Evolutionary conservation across 2,113 vertebrate species (phyloP).

Genomic region (Laticauda laticaudata): DNA sequence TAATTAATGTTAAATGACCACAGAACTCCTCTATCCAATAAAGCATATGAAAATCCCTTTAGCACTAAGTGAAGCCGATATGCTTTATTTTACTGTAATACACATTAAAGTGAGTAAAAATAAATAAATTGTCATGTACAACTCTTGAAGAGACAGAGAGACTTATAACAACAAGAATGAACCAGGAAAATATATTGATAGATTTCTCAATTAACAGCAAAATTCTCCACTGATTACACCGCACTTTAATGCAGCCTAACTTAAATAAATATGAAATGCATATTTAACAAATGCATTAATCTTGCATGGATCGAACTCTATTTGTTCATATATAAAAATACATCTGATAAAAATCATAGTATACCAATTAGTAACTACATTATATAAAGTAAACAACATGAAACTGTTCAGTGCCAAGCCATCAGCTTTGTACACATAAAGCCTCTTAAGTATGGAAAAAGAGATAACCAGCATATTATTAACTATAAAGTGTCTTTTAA

Average conservation of each 20-base stretch:
- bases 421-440: constrained; percentile 34
- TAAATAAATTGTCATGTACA: constrained; percentile 22
- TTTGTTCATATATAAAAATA: background rate
- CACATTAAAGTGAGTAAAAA: constrained; percentile 49
- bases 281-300: background rate
- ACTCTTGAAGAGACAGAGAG: constrained; percentile 19
- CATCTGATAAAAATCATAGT: constrained; percentile 1
- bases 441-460: background rate
- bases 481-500: constrained; percentile 36
- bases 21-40: constrained; percentile 56
- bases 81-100: constrained; percentile 53
- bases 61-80: constrained; percentile 71
- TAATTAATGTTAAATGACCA: constrained; percentile 64
- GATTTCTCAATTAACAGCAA: background rate
- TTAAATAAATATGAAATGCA: background rate
- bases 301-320: background rate
- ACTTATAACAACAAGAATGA: constrained; percentile 19
- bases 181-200: constrained; percentile 22
- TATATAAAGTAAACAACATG: constrained; percentile 53
- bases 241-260: background rate
- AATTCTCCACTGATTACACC: background rate
- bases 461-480: background rate
- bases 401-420: constrained; percentile 50
- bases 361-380: constrained; percentile 7
- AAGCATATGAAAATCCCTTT: constrained; percentile 66